Evolutionary conservation across 92 coral and sea anemone genomes (phyloP), one percentile per base, ranked within the genome.

Genomic region (Pocillopora grandis): DNA sequence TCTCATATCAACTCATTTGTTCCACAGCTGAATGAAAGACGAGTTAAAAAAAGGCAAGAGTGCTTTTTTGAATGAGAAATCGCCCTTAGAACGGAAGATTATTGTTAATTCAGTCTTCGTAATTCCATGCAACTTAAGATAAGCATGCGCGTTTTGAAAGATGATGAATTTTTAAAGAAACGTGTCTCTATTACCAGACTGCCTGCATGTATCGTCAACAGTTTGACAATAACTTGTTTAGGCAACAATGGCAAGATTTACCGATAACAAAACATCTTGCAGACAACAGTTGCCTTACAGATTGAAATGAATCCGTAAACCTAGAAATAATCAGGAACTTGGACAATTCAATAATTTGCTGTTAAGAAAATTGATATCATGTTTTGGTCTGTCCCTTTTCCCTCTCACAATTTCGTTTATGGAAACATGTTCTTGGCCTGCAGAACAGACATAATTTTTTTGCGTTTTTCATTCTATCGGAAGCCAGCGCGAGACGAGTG

Each of bases 1-100:
- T n/a, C 62, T 27, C 86, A 82, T 82, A 35, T 57, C 66, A 82
- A 64, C 72, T 82, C 79, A 82, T 82, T 72, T 82, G 86, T 64
- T 36, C 55, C 71, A 62, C 71, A 58, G n/a, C 1, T 27, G 65
- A 80, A 58, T 58, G 18, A 58, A 65, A 58, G 58, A 68, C 69
- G 58, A 11, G 64, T 48, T 42, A 42, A 18, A 17, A 5, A 11
- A 48, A 80, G 55, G 76, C 49, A 33, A 57, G 19, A 35, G 37
- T 56, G 61, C 42, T 52, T 68, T 12, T 80, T 56, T 36, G 55
- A 2, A 56, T 16, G 49, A 15, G 31, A 21, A 20, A 13, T 3
- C 59, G 4, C 14, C 36, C 52, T 16, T 12, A 21, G 49, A 79
- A 66, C 12, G 10, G 1, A 58, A 57, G 71, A 18, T 70, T 35